Evolutionary conservation across 2,797 vertebrate genomes (phyloP).

Genomic region (Liasis olivaceus): DNA sequence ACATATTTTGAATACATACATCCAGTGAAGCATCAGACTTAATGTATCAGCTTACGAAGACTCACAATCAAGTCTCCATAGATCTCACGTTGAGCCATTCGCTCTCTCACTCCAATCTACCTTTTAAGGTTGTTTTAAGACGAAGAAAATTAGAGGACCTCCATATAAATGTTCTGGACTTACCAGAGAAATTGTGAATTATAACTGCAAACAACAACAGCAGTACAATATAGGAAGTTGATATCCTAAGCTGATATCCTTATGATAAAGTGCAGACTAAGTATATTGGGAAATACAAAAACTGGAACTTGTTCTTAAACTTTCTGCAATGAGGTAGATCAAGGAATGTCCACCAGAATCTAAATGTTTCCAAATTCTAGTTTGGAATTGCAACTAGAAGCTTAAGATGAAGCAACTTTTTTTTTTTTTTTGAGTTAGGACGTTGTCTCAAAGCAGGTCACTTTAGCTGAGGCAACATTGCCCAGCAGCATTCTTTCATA

Average conservation of each 20-base stretch:
- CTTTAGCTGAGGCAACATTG: background rate
- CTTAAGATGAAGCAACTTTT: background rate
- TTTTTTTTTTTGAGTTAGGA: background rate
- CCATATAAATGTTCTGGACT: background rate
- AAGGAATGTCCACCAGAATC: background rate
- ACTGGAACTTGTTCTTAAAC: background rate
- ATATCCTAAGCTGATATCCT: background rate
- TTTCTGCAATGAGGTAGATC: background rate
- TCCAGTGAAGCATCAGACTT: background rate
- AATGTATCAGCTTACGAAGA: background rate
- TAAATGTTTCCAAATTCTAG: background rate
- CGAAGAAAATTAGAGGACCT: background rate
- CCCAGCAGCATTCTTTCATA: background rate
- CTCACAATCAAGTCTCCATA: background rate
- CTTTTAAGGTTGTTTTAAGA: background rate
- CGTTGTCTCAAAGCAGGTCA: background rate
- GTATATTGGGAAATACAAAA: background rate
- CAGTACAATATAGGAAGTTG: background rate
- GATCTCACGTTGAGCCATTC: background rate
- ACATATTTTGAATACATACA: background rate
- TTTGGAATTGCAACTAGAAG: background rate
- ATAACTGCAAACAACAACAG: background rate
- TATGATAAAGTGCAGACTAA: background rate
- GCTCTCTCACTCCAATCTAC: background rate
- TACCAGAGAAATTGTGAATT: background rate